Percentiles rank a stretch among this genome's conserved stretches.
phyloP scores from a whole-genome alignment of 1,140 invertebrate species.

The Nasonia vitripennis region DNA sequence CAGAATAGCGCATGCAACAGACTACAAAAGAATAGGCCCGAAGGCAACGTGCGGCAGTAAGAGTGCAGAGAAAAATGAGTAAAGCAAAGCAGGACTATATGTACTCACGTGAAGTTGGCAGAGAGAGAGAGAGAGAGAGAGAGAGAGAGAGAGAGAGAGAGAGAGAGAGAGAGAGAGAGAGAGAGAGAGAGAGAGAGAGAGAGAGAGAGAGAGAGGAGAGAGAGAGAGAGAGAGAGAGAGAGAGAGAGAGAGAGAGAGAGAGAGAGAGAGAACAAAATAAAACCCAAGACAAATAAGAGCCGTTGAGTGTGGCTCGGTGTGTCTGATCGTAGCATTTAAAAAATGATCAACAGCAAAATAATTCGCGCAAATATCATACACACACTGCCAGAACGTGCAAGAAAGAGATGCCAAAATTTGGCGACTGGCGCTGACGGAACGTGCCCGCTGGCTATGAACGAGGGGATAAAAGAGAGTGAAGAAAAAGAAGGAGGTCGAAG shows the following conservation, averaged over 20 bases:
- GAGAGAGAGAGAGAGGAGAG: neutral
- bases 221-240: neutral
- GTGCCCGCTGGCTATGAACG: neutral
- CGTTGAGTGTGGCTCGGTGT: neutral
- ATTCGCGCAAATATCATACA: constrained; percentile 14
- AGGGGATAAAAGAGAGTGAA: constrained; percentile 23
- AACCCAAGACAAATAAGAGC: too few relatives aligned
- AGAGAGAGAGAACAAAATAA: neutral
- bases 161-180: too few relatives aligned
- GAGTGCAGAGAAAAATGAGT: too few relatives aligned
- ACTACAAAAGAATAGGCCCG: too few relatives aligned
- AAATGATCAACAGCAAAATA: constrained; percentile 32
- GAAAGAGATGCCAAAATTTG: constrained; percentile 26
- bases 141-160: too few relatives aligned
- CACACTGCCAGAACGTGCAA: neutral
- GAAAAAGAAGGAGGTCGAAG: constrained; percentile 39
- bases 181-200: too few relatives aligned
- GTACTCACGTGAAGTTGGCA: too few relatives aligned
- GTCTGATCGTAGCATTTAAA: neutral
- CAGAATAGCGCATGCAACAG: too few relatives aligned
- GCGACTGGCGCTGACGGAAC: neutral
- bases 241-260: neutral
- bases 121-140: neutral
- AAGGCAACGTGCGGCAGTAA: too few relatives aligned
- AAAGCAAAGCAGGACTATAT: too few relatives aligned